phyloP scores from a whole-genome alignment of 2,113 vertebrate genomes.

The Sigmodon hispidus region DNA sequence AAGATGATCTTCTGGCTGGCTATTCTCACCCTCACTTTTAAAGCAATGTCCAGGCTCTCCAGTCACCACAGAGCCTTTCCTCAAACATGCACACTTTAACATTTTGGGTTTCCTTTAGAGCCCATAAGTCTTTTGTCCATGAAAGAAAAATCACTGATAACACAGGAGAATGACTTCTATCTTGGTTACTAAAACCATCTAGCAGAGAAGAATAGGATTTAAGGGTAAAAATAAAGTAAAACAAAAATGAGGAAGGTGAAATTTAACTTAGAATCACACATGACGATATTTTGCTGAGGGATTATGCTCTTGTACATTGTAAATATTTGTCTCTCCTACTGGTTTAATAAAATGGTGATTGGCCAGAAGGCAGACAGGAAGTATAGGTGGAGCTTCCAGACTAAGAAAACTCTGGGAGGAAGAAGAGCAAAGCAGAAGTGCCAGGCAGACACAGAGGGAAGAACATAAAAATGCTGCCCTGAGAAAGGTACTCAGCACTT shows the following conservation, averaged over 20 bases:
- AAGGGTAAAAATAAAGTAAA: constrained; percentile 24
- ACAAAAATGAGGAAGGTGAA: background rate
- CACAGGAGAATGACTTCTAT: background rate
- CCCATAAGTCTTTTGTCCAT: background rate
- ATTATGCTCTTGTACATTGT: too few relatives aligned
- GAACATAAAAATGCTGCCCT: too few relatives aligned
- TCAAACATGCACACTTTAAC: background rate
- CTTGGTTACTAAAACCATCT: background rate
- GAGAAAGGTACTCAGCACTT: too few relatives aligned
- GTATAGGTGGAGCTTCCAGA: too few relatives aligned
- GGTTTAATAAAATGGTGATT: too few relatives aligned
- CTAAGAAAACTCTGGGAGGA: too few relatives aligned
- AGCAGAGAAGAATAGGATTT: background rate
- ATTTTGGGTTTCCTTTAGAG: background rate
- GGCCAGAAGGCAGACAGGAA: too few relatives aligned
- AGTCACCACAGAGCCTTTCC: background rate
- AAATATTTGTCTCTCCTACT: too few relatives aligned
- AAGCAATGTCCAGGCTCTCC: background rate
- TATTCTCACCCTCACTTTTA: background rate
- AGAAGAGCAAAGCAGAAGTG: too few relatives aligned
- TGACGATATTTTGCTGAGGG: too few relatives aligned
- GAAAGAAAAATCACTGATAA: background rate
- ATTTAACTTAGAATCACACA: background rate
- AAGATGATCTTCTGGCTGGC: background rate
- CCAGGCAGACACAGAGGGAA: too few relatives aligned